phyloP scores from a whole-genome alignment of 2,797 vertebrate genomes.

The Phrynocephalus vlangalii region DNA sequence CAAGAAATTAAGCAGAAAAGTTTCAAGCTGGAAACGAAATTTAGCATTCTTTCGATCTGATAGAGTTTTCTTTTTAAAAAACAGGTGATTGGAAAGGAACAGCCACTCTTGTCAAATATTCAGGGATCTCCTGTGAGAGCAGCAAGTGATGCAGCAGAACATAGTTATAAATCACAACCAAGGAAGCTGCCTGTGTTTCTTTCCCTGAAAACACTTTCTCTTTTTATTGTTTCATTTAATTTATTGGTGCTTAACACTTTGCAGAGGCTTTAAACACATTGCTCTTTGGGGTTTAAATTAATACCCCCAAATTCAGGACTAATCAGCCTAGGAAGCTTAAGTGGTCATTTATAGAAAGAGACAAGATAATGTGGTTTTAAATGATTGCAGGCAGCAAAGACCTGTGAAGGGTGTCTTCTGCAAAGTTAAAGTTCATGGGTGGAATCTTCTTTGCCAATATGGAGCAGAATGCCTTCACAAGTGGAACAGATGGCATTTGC shows the following conservation, averaged over 20 bases:
- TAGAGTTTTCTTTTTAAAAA: neutral
- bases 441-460: too few relatives aligned
- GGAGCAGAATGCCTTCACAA: too few relatives aligned
- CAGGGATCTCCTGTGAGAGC: neutral
- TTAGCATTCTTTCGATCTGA: neutral
- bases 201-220: neutral
- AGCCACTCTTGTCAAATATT: neutral
- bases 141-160: conserved; percentile 4
- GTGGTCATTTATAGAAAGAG: conserved; percentile 20
- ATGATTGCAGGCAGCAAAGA: conserved; percentile 2
- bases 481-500: too few relatives aligned
- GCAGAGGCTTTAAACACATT: neutral
- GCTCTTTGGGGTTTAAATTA: conserved; percentile 42
- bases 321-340: conserved; percentile 25
- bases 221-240: conserved; percentile 33
- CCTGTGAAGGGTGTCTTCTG: neutral
- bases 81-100: neutral
- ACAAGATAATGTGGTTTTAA: neutral
- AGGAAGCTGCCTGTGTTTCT: conserved; percentile 33
- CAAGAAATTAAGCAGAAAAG: neutral
- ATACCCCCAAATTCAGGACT: conserved; percentile 15
- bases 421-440: neutral
- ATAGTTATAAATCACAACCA: conserved; percentile 28
- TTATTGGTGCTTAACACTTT: conserved; percentile 34
- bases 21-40: neutral